A percentile compares a stretch with the other conserved stretches of the same genome.
These are phyloP conservation scores for Aviceda subcristata DNA, from an alignment of 2,113 vertebrate genomes.

Conservation along the genomic window DNA sequence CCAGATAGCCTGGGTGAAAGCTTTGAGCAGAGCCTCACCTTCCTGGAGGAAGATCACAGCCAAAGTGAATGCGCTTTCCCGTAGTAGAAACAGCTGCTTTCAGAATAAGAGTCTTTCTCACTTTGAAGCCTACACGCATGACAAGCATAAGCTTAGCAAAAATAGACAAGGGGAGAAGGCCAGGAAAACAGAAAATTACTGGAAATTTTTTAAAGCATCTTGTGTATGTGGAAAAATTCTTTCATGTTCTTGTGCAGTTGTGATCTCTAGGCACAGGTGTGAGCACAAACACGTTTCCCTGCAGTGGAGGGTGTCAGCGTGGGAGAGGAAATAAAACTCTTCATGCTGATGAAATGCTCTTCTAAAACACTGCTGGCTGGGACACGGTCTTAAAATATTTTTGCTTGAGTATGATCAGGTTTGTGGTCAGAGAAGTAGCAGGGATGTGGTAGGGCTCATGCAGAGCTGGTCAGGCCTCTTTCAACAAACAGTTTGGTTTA, in stretches of 20 bases:
- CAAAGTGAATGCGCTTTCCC: neutral
- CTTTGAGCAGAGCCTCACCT: neutral
- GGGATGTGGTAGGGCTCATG: neutral
- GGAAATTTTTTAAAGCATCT: neutral
- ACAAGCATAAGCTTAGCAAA: neutral
- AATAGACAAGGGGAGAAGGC: neutral
- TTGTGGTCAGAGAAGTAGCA: neutral
- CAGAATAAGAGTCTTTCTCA: neutral
- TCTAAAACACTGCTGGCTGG: neutral
- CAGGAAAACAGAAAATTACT: neutral
- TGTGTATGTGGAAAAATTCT: neutral
- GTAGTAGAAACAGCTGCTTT: neutral
- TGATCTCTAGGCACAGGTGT: neutral
- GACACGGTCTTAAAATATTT: neutral
- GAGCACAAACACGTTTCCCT: neutral
- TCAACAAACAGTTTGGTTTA: neutral
- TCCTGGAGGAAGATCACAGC: neutral
- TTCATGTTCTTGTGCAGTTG: neutral
- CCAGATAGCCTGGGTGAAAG: neutral
- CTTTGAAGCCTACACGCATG: neutral
- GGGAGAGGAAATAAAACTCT: neutral
- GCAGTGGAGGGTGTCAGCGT: neutral
- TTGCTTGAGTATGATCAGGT: neutral
- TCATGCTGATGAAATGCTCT: neutral
- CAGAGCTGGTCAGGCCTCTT: neutral